phyloP scores from a whole-genome alignment of 2,113 vertebrate genomes.

The Oreocharis arfaki region DNA sequence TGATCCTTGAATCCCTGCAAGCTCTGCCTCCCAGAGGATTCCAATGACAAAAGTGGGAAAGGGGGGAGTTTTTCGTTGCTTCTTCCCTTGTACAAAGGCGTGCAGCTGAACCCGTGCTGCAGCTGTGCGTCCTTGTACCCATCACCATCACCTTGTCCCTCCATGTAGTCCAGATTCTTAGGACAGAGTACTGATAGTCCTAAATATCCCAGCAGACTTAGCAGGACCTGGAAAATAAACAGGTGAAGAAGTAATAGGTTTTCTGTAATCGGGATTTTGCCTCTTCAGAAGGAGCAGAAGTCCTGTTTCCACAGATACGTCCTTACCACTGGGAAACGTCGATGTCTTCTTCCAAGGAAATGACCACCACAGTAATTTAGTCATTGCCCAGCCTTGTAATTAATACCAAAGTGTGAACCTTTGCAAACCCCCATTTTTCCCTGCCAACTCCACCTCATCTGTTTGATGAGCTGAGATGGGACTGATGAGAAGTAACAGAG shows the following conservation, averaged over 20 bases:
- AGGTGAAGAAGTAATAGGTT: not conserved
- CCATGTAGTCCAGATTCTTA: not conserved
- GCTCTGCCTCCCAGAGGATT: not conserved
- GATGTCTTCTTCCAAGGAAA: fast-evolving
- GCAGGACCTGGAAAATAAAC: not conserved
- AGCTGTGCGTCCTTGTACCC: too few relatives aligned
- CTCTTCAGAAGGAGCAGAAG: not conserved
- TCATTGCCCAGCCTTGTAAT: not conserved
- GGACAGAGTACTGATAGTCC: not conserved
- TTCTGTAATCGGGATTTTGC: not conserved
- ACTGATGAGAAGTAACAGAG: not conserved
- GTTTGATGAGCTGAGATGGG: not conserved
- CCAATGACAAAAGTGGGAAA: not conserved
- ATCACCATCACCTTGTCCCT: not conserved
- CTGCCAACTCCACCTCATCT: not conserved
- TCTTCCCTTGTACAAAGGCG: not conserved
- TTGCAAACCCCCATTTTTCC: not conserved
- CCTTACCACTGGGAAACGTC: fast-evolving
- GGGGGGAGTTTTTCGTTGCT: not conserved
- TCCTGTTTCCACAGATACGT: not conserved
- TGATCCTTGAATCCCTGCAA: not conserved
- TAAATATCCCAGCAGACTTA: not conserved
- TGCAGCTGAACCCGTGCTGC: not conserved
- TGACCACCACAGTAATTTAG: not conserved
- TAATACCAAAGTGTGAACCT: not conserved